Evolutionary conservation across 2,113 vertebrate genomes (phyloP), one percentile per base, ranked within the genome.

Genomic region (Syngnathoides biaculeatus): DNA sequence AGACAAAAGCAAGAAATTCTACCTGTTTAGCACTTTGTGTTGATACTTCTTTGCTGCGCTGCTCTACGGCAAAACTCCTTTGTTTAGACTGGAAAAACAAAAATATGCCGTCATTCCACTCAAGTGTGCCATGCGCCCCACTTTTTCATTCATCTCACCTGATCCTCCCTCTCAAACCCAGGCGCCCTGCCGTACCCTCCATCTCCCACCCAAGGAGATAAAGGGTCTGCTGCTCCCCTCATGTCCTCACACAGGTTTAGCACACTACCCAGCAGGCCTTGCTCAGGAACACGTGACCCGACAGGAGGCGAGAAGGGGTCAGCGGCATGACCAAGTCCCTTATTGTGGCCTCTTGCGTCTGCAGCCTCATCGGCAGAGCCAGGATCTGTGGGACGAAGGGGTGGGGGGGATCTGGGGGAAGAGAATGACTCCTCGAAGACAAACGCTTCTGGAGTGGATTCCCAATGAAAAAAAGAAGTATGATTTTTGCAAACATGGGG

Each of bases 151-250:
- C 19, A 20, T 55, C 94, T 93, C 84, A 95, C 93, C 90, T 97
- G 95, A 89, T 99, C 97, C 83, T 99, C 97, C 81, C 97, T 92
- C 89, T 98, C 97, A 59, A 96, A 99, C 57, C 97, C 97, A 1
- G 97, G 97, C 2, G 97, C 97, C 76, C 95, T 94, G 84, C 97
- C 95, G 73, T 98, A 98, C 73, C 93, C 94, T 64, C 93, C 89
- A 0, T 92, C 91, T 53, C 93, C 90, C 30, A 91, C 89, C 71
- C 95, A 93, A 43, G 93, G 91, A 57, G 83, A 73, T 89, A 85
- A 78, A 17, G 88, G 82, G 64, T 86, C 93, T 43, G 93, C 93
- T 59, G 94, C 85, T 77, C 85, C 93, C 15, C 84, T 72, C 58
- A 80, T 45, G 3, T 91, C 88, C 52, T 91, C 89, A 61, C 86